Percentiles rank a stretch among this genome's conserved stretches.
Evolutionary conservation across 2,797 vertebrate genomes (phyloP).

Genomic region (Delichon dasypus): DNA sequence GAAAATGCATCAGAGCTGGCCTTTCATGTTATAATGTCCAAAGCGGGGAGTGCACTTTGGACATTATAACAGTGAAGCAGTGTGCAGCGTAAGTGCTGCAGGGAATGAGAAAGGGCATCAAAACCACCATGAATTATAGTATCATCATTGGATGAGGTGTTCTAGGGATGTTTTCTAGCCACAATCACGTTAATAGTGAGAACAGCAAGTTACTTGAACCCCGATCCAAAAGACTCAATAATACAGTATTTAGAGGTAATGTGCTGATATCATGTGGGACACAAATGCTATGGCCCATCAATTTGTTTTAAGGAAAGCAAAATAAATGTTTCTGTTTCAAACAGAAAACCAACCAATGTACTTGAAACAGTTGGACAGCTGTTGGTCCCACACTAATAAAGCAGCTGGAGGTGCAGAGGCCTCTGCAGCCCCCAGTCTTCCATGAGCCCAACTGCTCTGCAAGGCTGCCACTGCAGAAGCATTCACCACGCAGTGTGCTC

Average conservation of each 20-base stretch:
- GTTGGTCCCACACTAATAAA: not conserved
- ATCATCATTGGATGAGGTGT: not conserved
- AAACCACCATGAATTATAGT: not conserved
- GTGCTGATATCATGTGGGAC: not conserved
- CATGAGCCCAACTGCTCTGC: not conserved
- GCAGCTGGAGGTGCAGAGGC: not conserved
- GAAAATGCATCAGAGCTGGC: not conserved
- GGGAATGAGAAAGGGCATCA: not conserved
- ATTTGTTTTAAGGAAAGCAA: not conserved
- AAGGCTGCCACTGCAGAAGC: rapidly evolving
- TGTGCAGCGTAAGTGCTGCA: not conserved
- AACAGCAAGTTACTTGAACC: not conserved
- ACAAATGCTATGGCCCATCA: not conserved
- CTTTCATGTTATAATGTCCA: not conserved
- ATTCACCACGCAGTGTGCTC: rapidly evolving
- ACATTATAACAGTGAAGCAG: not conserved
- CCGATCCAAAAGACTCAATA: not conserved
- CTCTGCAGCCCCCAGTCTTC: not conserved
- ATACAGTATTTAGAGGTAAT: rapidly evolving
- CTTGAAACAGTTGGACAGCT: not conserved
- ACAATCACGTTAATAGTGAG: not conserved
- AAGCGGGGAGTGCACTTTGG: not conserved
- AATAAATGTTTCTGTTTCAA: not conserved
- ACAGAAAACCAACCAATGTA: not conserved
- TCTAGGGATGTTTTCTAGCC: not conserved